These are phyloP conservation scores for Sebastes dallii DNA, from an alignment of 2,797 vertebrate genomes.

Conservation along the genomic window DNA sequence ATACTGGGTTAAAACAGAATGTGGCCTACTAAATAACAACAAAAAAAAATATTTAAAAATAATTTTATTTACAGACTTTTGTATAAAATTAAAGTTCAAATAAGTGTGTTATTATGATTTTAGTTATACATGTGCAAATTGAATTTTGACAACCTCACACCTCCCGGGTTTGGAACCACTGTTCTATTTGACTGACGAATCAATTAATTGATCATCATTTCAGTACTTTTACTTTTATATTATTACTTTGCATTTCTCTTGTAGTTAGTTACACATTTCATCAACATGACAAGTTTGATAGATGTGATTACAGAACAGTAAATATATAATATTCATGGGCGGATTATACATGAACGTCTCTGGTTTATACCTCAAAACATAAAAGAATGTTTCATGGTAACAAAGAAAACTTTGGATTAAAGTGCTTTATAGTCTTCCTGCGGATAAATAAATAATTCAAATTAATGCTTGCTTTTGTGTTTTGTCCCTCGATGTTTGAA, in stretches of 20 bases:
- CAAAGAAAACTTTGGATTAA: slow-evolving; percentile 3
- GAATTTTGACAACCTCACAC: too few species aligned
- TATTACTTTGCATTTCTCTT: not conserved
- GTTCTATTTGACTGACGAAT: not conserved
- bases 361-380: not conserved
- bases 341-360: not conserved
- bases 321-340: not conserved
- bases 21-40: too few species aligned
- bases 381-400: not conserved
- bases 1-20: too few species aligned
- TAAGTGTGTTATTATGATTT: too few species aligned
- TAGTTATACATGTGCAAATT: too few species aligned
- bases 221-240: not conserved
- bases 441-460: slow-evolving; percentile 1
- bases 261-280: not conserved
- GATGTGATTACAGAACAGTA: not conserved
- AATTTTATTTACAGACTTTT: too few species aligned
- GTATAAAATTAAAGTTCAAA: too few species aligned
- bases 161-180: too few species aligned
- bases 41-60: accelerated
- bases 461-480: slow-evolving; percentile 9
- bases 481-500: slow-evolving; percentile 14
- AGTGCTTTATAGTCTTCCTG: not conserved
- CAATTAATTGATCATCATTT: not conserved
- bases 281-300: not conserved